These are phyloP conservation scores for Cromileptes altivelis DNA, from an alignment of 2,113 vertebrate genomes.

Conservation along the genomic window DNA sequence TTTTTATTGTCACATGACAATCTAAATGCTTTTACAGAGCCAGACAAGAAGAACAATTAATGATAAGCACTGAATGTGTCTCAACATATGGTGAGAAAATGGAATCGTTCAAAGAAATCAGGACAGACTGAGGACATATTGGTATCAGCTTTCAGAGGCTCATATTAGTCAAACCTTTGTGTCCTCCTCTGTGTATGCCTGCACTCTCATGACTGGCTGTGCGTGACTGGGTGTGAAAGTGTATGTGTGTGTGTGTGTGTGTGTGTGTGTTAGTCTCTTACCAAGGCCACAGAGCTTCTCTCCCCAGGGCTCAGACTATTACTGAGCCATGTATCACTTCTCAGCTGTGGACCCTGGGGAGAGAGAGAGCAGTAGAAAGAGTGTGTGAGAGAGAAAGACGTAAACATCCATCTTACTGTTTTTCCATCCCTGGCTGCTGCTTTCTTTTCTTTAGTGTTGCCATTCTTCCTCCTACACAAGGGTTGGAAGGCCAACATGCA, in stretches of 20 bases:
- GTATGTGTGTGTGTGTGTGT: conserved; percentile 36
- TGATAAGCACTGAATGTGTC: not conserved
- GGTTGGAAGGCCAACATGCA: not conserved
- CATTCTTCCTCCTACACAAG: not conserved
- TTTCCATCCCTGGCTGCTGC: conserved; percentile 17
- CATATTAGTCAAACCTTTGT: conserved; percentile 16
- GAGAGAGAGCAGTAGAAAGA: not conserved
- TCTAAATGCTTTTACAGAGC: not conserved
- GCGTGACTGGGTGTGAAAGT: conserved; percentile 46
- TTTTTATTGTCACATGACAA: not conserved
- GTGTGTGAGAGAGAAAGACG: not conserved
- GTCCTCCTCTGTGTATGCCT: conserved; percentile 28
- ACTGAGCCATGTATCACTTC: conserved; percentile 67
- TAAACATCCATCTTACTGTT: conserved; percentile 49
- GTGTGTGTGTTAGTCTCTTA: conserved; percentile 63
- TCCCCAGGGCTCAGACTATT: conserved; percentile 61
- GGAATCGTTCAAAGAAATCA: not conserved
- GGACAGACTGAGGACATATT: not conserved
- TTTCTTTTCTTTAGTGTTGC: not conserved
- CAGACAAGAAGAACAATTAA: not conserved
- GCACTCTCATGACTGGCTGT: conserved; percentile 39
- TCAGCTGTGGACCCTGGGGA: conserved; percentile 59
- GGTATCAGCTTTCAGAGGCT: conserved; percentile 7
- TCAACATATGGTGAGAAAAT: not conserved
- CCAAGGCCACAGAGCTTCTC: conserved; percentile 63